Evolutionary conservation across 2,113 vertebrate genomes (phyloP), one percentile per base, ranked within the genome.

Genomic region (Salvelinus alpinus): DNA sequence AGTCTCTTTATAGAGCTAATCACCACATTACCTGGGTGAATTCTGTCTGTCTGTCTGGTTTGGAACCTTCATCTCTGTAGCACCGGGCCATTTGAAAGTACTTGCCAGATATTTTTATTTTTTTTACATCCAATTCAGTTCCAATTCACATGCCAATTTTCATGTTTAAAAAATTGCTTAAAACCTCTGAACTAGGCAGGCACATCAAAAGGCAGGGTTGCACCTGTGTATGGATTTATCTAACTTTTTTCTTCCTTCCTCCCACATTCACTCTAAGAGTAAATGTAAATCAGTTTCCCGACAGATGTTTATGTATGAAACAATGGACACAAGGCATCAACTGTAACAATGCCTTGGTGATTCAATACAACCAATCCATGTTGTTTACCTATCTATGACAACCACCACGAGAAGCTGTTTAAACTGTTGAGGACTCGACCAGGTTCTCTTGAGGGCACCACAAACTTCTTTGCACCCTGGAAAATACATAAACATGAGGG

Each of bases 361-460:
- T 66, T 66, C 13, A 66, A 3, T 7, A 29, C 1, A 9, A 66
- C 64, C 1, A 13, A 48, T 48, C 9, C 47, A 48, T 24, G 31
- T 38, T 16, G 1, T 18, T 91, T 82, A 99, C 98, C 98, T 95
- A 93, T 99, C 98, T n/a, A 99, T 67, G 9, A 97, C 98, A 54
- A 95, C 98, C 85, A 99, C 92, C 97, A 99, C 99, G 4, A 99
- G 93, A 16, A 99, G 96, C 90, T 99, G 98, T 75, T 99, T 99
- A 82, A 99, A 99, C 87, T 99, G 98, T 80, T 99, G 98, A 64
- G 97, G 98, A 86, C 92, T 77, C 93, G 95, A 1, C 97, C 97
- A 0, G 82, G 92, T 80, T 99, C 96, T 85, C 95, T 94, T 0
- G 96, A 96, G 0, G 98, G 97, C 78, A 99, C 94, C 83, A 99